Conservation (phyloP, 2,888 invertebrate species). For the Epinotia demarniana region DNA sequence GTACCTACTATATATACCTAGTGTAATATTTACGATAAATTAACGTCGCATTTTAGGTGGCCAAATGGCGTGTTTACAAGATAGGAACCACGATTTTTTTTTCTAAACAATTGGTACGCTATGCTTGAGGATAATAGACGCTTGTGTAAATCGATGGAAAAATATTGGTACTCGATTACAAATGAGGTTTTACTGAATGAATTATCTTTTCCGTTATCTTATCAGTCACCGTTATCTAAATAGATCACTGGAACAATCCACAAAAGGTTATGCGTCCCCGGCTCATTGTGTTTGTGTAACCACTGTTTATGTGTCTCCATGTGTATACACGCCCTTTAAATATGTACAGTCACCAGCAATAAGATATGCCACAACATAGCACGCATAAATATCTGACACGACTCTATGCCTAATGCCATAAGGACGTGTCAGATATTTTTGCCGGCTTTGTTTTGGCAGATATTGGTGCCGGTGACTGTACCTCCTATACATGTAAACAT, state of each 20-base stretch:
- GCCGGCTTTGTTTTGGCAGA: too few relatives aligned
- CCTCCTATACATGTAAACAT: not conserved
- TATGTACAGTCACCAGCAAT: too few relatives aligned
- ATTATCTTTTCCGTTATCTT: constrained; percentile 19
- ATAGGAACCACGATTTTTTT: not conserved
- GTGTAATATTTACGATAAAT: not conserved
- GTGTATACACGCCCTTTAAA: not conserved
- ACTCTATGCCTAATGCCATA: too few relatives aligned
- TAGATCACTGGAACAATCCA: constrained; percentile 29
- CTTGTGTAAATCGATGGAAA: constrained; percentile 7
- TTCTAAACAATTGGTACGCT: not conserved
- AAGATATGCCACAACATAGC: too few relatives aligned
- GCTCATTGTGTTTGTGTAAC: constrained; percentile 7
- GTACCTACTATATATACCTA: too few relatives aligned
- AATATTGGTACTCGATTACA: constrained; percentile 12
- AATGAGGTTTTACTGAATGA: constrained; percentile 11
- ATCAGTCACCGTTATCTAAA: constrained; percentile 25
- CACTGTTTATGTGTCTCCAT: not conserved
- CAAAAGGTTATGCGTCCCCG: constrained; percentile 18
- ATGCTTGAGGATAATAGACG: not conserved
- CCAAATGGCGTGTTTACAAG: not conserved
- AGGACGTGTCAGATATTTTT: too few relatives aligned
- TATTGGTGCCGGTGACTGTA: too few relatives aligned
- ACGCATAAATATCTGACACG: too few relatives aligned
- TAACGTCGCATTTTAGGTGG: not conserved